Conservation (phyloP, 2,888 invertebrate species). For the Clepsis dumicolana region DNA sequence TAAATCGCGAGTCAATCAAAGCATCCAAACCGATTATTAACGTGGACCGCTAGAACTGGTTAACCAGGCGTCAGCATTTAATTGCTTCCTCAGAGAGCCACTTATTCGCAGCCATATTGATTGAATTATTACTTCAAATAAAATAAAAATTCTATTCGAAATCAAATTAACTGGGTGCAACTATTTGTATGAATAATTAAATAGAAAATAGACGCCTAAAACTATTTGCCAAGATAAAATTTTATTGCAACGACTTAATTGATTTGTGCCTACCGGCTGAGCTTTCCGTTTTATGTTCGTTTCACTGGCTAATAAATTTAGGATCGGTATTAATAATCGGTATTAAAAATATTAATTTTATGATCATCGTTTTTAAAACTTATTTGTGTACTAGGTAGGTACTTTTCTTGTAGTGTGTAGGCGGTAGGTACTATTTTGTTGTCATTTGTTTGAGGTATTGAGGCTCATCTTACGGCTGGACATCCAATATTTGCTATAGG, state of each 20-base stretch:
- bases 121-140: constrained; percentile 42
- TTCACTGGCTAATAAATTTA: constrained; percentile 16
- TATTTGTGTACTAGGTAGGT: not conserved
- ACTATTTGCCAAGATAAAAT: constrained; percentile 33
- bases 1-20: constrained; percentile 30
- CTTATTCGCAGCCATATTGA: constrained; percentile 20
- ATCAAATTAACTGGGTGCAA: constrained; percentile 37
- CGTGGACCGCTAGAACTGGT: constrained; percentile 24
- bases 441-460: constrained; percentile 8
- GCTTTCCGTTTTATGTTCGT: constrained; percentile 30
- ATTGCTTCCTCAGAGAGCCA: constrained; percentile 35
- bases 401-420: not conserved
- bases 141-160: constrained; percentile 38
- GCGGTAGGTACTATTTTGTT: not conserved
- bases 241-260: constrained; percentile 35
- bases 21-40: constrained; percentile 3
- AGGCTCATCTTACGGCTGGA: constrained; percentile 38
- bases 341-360: constrained; percentile 21
- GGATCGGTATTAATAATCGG: constrained; percentile 27
- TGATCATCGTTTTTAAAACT: not conserved
- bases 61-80: constrained; percentile 22
- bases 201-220: constrained; percentile 24
- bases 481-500: constrained; percentile 67
- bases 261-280: constrained; percentile 18
- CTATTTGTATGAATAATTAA: constrained; percentile 40